Conservation (phyloP, 2,113 vertebrate species). For the Phaethon lepturus region DNA sequence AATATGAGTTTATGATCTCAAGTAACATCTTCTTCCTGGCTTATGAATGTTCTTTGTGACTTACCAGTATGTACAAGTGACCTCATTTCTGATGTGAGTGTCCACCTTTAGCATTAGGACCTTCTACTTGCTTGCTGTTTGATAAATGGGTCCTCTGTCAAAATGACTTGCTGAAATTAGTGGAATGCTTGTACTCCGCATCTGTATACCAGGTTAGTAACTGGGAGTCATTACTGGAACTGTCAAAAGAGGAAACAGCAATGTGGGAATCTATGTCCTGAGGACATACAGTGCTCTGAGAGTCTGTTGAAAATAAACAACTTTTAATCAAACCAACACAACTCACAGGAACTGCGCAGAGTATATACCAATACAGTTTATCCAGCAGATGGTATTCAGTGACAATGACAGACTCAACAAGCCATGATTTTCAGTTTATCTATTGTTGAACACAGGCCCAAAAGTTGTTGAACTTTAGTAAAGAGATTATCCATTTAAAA, state of each 20-base stretch:
- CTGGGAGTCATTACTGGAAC: not conserved
- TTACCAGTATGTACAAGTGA: not conserved
- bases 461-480: not conserved
- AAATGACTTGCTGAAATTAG: not conserved
- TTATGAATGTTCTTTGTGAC: not conserved
- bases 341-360: not conserved
- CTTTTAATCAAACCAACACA: not conserved
- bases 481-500: not conserved
- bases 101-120: not conserved
- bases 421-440: not conserved
- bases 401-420: not conserved
- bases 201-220: not conserved
- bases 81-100: not conserved
- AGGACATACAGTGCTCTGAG: not conserved
- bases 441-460: not conserved
- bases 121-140: not conserved
- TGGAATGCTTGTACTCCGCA: not conserved
- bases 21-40: fast-evolving
- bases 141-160: not conserved
- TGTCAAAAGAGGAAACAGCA: not conserved
- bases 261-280: not conserved
- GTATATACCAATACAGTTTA: not conserved
- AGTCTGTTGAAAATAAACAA: not conserved
- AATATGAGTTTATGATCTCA: not conserved
- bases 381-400: not conserved